Base-by-base conservation (phyloP, 2,797 vertebrate species). In the Petrocephalus sullivani region DNA sequence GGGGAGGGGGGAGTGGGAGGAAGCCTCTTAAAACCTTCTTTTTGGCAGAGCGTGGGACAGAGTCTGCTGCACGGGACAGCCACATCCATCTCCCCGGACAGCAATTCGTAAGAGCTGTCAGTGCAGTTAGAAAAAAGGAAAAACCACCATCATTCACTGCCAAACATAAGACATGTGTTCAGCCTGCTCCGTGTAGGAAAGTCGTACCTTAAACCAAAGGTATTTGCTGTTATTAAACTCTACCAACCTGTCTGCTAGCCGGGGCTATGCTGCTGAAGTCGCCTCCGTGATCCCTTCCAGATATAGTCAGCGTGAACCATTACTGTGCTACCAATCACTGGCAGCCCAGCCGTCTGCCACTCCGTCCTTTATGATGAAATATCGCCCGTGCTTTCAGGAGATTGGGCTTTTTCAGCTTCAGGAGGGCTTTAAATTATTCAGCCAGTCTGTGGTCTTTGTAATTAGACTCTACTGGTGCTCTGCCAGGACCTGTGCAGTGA, bases 351-450 rank as follows among this genome's bases (percentile, higher is more conserved):
- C 89, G 89, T 91, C 89, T 91, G 90, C 91, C 90, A 89, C 75
- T 61, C 90, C 91, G 90, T 91, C 93, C 92, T 91, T 90, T n/a
- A 49, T 95, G 93, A 95, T 94, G 94, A 94, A 95, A 93, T 94
- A 94, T 93, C 92, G 93, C 92, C 89, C 87, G 92, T 86, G 93
- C 92, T 94, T 91, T 60, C 87, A 90, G 92, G 91, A 93, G 93
- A 94, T 92, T 92, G 93, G 93, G 91, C 94, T 94, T 90, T 90
- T 86, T 95, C 95, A 94, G 94, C 93, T 94, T 91, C 92, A 92
- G 94, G 87, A 94, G 93, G 91, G 90, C 88, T 93, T 95, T 96
- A 94, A 95, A 95, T 96, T 95, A 95, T 96, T 95, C 92, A 95
- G 87, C 91, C 92, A 93, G 91, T 92, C 92, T 92, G 90, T 89